phyloP scores from a whole-genome alignment of 2,113 vertebrate species.

The Typhlomys cinereus region DNA sequence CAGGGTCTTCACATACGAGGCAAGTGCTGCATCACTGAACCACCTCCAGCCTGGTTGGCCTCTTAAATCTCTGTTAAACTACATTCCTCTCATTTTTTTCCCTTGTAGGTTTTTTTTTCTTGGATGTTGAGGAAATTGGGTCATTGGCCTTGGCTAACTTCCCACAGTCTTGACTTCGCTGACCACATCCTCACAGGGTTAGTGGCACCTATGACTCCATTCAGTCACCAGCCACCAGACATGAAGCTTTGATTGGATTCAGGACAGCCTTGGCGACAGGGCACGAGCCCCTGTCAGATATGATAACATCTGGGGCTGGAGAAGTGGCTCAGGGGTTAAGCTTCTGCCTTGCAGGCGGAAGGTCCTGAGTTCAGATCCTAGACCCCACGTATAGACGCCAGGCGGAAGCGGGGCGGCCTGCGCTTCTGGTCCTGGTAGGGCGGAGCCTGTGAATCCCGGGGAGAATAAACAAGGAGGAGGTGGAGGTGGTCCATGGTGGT shows the following conservation, averaged over 20 bases:
- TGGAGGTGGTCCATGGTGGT: no score
- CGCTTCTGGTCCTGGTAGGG: no score
- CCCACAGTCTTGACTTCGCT: slow-evolving; percentile 24
- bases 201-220: not conserved
- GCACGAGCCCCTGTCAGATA: no score
- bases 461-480: no score
- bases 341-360: no score
- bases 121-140: not conserved
- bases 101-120: not conserved
- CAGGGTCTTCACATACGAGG: not conserved
- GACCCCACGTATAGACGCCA: no score
- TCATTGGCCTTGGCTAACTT: not conserved
- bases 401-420: no score
- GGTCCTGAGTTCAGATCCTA: no score
- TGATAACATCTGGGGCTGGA: no score
- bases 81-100: not conserved
- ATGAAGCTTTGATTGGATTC: slow-evolving; percentile 26
- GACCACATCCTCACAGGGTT: not conserved
- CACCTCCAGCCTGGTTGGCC: no score
- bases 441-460: no score
- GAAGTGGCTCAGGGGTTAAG: no score
- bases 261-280: not conserved
- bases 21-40: not conserved
- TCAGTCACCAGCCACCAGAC: slow-evolving; percentile 25
- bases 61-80: not conserved